Evolutionary conservation across 2,797 vertebrate species (phyloP).

Genomic region (Propithecus perrieri): DNA sequence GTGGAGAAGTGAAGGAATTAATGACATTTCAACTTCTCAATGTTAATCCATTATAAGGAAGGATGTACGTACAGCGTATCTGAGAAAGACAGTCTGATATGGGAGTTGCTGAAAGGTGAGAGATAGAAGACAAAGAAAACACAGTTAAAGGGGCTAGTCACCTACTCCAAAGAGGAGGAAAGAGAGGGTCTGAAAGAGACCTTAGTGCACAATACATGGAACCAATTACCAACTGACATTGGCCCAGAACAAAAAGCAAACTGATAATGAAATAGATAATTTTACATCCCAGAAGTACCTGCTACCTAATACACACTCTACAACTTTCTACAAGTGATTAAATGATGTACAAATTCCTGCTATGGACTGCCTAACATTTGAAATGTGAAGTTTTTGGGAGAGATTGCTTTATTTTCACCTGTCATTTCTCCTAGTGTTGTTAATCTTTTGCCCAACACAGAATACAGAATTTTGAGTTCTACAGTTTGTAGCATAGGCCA

Average conservation of each 20-base stretch:
- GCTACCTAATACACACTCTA: not conserved
- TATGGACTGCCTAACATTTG: not conserved
- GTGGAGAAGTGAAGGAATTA: not conserved
- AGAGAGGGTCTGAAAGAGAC: not conserved
- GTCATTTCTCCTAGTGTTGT: not conserved
- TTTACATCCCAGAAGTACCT: not conserved
- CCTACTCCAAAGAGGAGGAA: not conserved
- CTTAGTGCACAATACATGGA: not conserved
- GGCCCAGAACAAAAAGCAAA: not conserved
- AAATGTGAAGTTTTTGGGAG: conserved; percentile 28
- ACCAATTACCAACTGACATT: not conserved
- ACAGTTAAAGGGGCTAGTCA: not conserved
- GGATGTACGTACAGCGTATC: not conserved
- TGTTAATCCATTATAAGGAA: not conserved
- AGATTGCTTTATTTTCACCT: not conserved
- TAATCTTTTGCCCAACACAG: not conserved
- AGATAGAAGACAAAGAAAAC: not conserved
- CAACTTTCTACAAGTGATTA: not conserved
- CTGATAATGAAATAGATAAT: not conserved
- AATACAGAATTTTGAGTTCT: conserved; percentile 24
- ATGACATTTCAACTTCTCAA: not conserved
- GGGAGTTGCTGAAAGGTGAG: not conserved
- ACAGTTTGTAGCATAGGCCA: not conserved
- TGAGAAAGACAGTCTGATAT: not conserved
- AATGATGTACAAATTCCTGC: not conserved